Evolutionary conservation across 2,888 invertebrate genomes (phyloP).

Genomic region (Netelia fuscicornis): DNA sequence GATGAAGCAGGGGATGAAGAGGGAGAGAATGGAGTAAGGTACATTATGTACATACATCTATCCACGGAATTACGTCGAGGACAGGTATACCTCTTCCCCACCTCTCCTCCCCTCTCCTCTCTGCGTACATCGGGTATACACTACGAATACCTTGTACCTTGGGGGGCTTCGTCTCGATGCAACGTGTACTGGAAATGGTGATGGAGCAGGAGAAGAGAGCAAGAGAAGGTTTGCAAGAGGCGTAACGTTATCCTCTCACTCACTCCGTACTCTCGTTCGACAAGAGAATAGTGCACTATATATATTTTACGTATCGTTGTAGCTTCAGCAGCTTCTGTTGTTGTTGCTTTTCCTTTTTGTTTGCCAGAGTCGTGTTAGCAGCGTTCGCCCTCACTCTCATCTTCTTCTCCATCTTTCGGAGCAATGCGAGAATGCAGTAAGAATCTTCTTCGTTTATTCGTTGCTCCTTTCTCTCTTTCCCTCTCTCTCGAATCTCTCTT

Average conservation of each 20-base stretch:
- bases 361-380: background rate
- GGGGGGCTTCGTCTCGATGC: conserved; percentile 21
- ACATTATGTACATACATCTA: conserved; percentile 70
- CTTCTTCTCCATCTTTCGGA: conserved; percentile 8
- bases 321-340: conserved; percentile 20
- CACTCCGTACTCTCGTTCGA: conserved; percentile 25
- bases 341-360: background rate
- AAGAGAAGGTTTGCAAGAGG: conserved; percentile 10
- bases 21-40: conserved; percentile 37
- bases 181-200: background rate
- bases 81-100: conserved; percentile 36
- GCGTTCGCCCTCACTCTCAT: conserved; percentile 30
- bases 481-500: background rate
- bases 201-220: background rate
- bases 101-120: no score
- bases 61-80: conserved; percentile 67
- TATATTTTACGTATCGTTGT: background rate
- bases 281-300: background rate
- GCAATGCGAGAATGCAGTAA: background rate
- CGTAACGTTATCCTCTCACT: conserved; percentile 23
- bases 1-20: background rate
- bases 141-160: conserved; percentile 33
- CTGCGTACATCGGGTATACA: conserved; percentile 28
- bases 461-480: background rate
- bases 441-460: background rate